phyloP scores from a whole-genome alignment of 2,888 invertebrate genomes.

The Hyppa rectilinea region DNA sequence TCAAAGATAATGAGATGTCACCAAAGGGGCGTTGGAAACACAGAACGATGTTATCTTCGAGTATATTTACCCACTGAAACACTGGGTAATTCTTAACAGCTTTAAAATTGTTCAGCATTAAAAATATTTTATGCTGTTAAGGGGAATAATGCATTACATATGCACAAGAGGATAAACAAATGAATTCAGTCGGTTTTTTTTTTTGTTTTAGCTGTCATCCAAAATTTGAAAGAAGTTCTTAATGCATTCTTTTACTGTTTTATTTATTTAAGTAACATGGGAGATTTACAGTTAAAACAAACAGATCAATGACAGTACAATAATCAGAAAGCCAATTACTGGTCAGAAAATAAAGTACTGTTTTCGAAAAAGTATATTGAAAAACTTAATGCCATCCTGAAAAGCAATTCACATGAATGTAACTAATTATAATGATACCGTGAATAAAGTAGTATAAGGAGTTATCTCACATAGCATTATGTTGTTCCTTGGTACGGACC shows the following conservation, averaged over 20 bases:
- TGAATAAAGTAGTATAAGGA: not conserved
- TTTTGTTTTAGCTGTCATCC: not conserved
- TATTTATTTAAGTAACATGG: too few species aligned
- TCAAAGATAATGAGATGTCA: conserved; percentile 77
- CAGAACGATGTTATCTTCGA: conserved; percentile 82
- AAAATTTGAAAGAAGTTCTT: not conserved
- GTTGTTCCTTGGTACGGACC: not conserved
- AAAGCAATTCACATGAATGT: not conserved
- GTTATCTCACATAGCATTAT: too few species aligned
- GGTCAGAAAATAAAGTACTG: too few species aligned
- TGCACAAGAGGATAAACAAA: not conserved
- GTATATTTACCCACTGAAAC: conserved; percentile 81
- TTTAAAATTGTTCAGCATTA: conserved; percentile 72
- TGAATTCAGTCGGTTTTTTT: not conserved
- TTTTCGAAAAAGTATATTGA: too few species aligned
- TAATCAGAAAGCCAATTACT: too few species aligned
- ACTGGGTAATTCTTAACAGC: conserved; percentile 75
- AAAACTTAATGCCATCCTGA: not conserved
- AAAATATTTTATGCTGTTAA: conserved; percentile 66
- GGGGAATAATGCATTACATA: conserved; percentile 45
- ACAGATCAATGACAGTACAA: too few species aligned
- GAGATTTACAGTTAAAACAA: too few species aligned
- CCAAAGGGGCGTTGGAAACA: conserved; percentile 74
- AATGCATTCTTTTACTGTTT: too few species aligned
- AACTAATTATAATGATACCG: not conserved